Percentiles rank a stretch among this genome's conserved stretches.
These are phyloP conservation scores for Columba livia DNA, from an alignment of 2,113 vertebrate species.

Conservation along the genomic window DNA sequence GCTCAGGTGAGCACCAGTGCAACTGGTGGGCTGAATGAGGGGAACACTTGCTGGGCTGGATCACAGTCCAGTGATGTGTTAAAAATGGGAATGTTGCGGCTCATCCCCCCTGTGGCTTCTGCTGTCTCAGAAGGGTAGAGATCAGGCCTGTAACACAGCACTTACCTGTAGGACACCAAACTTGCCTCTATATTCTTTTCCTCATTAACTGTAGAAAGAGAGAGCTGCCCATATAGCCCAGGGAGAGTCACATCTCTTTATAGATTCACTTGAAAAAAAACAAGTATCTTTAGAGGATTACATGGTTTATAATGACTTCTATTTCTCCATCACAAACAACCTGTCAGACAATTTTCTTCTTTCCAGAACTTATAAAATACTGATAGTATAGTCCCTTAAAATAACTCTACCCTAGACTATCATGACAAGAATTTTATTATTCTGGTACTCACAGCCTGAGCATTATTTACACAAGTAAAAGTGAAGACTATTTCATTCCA, in stretches of 20 bases:
- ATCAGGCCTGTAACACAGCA: background rate
- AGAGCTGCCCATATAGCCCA: background rate
- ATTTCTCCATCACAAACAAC: background rate
- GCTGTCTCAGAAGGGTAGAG: background rate
- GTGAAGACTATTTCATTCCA: background rate
- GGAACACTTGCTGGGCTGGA: background rate
- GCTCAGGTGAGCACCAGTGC: background rate
- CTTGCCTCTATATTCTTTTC: background rate
- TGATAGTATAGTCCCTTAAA: background rate
- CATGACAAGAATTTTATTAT: background rate
- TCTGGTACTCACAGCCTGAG: background rate
- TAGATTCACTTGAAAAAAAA: background rate
- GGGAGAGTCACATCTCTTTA: background rate
- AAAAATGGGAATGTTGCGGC: background rate
- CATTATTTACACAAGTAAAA: background rate
- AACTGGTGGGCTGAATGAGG: background rate
- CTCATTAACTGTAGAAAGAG: background rate
- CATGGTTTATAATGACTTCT: background rate
- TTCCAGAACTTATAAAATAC: background rate
- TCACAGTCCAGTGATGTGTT: background rate
- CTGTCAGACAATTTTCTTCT: background rate
- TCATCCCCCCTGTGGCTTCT: background rate
- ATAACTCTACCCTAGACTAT: background rate
- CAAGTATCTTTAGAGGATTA: background rate
- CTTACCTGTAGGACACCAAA: background rate